phyloP scores from a whole-genome alignment of 2,888 invertebrate species.

The Brachynemurus nebulosus region DNA sequence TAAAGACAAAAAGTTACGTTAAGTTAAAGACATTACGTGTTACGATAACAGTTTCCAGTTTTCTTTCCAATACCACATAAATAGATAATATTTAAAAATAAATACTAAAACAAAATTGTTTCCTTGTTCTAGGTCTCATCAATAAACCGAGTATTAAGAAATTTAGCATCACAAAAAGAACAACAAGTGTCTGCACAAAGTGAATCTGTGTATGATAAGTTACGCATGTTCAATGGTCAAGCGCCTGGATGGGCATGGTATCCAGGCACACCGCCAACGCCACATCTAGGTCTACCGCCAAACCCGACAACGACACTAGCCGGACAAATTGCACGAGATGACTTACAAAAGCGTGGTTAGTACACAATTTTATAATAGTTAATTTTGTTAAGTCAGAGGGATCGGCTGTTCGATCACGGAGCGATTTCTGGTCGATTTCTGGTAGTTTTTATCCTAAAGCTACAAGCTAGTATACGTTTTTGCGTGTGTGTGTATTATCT shows the following conservation, averaged over 20 bases:
- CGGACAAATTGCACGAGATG: conserved; percentile 45
- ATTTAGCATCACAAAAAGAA: conserved; percentile 93
- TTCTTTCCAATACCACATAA: neutral
- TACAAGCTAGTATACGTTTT: too few relatives aligned
- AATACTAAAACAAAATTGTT: neutral
- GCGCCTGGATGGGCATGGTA: conserved; percentile 80
- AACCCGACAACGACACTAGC: conserved; percentile 29
- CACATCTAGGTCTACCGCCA: conserved; percentile 47
- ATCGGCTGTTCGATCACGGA: too few relatives aligned
- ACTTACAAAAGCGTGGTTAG: conserved; percentile 45
- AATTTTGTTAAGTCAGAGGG: too few relatives aligned
- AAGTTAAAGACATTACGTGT: too few relatives aligned
- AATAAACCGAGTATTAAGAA: conserved; percentile 93
- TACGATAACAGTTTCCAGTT: too few relatives aligned
- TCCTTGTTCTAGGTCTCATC: conserved; percentile 71
- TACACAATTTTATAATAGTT: too few relatives aligned
- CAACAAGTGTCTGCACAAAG: conserved; percentile 70
- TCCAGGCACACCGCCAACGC: conserved; percentile 61
- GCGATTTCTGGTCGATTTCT: too few relatives aligned
- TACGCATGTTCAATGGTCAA: conserved; percentile 90
- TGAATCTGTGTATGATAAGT: conserved; percentile 88
- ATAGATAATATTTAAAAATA: neutral
- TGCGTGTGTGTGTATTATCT: too few relatives aligned
- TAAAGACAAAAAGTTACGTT: too few relatives aligned
- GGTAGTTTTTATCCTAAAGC: too few relatives aligned